phyloP scores from a whole-genome alignment of 2,888 invertebrate species.

The Eristalinus sepulchralis region DNA sequence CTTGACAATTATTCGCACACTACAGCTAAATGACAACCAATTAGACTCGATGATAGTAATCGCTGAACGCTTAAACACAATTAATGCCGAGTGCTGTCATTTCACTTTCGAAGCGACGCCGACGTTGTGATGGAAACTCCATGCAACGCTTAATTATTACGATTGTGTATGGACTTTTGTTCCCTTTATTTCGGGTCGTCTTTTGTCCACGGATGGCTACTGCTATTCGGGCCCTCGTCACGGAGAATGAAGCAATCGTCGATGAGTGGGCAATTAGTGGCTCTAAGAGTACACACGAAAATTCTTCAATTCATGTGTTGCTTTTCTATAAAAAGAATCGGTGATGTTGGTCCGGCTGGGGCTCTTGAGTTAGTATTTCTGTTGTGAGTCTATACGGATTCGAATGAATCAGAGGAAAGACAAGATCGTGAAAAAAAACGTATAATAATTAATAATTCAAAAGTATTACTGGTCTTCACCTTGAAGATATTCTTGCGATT shows the following conservation, averaged over 20 bases:
- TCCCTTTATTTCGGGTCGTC: not conserved
- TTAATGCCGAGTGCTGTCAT: conserved; percentile 44
- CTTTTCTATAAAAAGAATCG: conserved; percentile 31
- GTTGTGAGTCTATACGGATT: not conserved
- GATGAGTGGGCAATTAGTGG: conserved; percentile 24
- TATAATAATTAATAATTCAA: not conserved
- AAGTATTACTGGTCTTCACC: not conserved
- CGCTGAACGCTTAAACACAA: conserved; percentile 15
- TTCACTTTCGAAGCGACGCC: conserved; percentile 27
- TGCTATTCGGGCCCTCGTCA: not conserved
- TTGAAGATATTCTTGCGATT: not conserved
- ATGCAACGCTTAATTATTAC: conserved; percentile 16
- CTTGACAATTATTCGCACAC: conserved; percentile 22
- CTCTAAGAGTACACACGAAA: conserved; percentile 1
- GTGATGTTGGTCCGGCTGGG: conserved; percentile 21
- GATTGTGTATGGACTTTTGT: not conserved
- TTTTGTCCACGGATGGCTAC: not conserved
- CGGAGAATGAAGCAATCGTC: not conserved
- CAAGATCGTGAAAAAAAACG: not conserved
- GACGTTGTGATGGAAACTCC: conserved; percentile 14
- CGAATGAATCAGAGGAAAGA: not conserved
- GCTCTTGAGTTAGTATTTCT: not conserved
- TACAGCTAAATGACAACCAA: conserved; percentile 24
- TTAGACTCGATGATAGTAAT: conserved; percentile 32
- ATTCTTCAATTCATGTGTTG: conserved; percentile 11